Percentiles rank a stretch among this genome's conserved stretches.
These are phyloP conservation scores for Hybos culiciformis DNA, from an alignment of 2,888 invertebrate genomes.

Conservation along the genomic window DNA sequence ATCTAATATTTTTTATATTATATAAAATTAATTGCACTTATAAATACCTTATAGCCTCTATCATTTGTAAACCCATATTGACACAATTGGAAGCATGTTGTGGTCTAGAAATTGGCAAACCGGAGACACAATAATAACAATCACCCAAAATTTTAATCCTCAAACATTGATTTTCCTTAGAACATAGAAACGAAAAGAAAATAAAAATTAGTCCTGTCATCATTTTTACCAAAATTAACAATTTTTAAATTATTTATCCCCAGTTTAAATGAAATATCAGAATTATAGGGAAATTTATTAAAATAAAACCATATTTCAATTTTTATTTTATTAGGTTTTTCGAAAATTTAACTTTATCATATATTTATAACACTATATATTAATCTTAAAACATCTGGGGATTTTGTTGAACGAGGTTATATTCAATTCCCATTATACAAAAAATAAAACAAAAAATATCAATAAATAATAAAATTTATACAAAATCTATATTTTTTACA, in stretches of 20 bases:
- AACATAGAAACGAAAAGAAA: slow-evolving; percentile 13
- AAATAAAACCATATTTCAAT: not conserved
- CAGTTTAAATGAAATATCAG: not conserved
- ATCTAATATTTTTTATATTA: not conserved
- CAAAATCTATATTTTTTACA: too few species aligned
- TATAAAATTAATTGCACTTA: not conserved
- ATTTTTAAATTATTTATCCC: not conserved
- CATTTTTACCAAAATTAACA: not conserved
- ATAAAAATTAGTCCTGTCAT: not conserved
- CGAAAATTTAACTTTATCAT: not conserved
- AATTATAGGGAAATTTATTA: not conserved
- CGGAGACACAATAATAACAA: slow-evolving; percentile 92
- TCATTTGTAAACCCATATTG: slow-evolving; percentile 93
- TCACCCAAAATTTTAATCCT: slow-evolving; percentile 92
- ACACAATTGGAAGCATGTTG: slow-evolving; percentile 93
- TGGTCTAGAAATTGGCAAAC: slow-evolving; percentile 79
- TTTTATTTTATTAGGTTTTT: not conserved
- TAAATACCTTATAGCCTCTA: slow-evolving; percentile 75
- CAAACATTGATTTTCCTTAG: slow-evolving; percentile 87
- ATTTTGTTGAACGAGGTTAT: too few species aligned
- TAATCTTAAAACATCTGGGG: too few species aligned
- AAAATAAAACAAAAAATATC: too few species aligned
- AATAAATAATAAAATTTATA: too few species aligned
- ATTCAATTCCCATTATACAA: too few species aligned
- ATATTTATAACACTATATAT: too few species aligned